These are phyloP conservation scores for Aphelenchoides besseyi DNA, from an alignment of 1,140 invertebrate species.

Conservation along the genomic window DNA sequence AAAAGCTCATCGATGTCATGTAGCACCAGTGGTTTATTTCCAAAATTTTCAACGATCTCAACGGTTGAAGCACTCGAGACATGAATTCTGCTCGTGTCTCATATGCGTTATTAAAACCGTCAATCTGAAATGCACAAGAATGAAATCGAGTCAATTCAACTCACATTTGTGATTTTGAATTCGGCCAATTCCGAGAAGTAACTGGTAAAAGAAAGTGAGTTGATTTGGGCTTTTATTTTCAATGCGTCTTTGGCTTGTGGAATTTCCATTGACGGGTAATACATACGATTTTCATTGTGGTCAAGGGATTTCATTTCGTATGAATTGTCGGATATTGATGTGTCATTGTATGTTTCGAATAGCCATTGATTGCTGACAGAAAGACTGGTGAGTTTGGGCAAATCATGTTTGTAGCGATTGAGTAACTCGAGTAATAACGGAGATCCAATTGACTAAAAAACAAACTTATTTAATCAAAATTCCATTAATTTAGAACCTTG, in stretches of 20 bases:
- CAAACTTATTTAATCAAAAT: background rate
- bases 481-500: background rate
- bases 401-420: background rate
- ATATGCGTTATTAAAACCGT: background rate
- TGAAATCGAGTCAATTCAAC: background rate
- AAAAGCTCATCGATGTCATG: conserved; percentile 25
- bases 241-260: no score
- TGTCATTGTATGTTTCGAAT: conserved; percentile 5
- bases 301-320: no score
- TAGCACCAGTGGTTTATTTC: conserved; percentile 73
- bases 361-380: conserved; percentile 3
- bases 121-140: conserved; percentile 1
- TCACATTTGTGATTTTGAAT: background rate
- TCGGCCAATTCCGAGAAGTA: background rate
- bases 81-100: conserved; percentile 28
- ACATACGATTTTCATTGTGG: no score
- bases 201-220: background rate
- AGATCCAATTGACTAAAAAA: conserved; percentile 13
- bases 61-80: conserved; percentile 66
- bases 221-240: background rate
- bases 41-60: conserved; percentile 72
- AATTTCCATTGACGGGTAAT: no score
- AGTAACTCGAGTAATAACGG: background rate
- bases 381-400: background rate
- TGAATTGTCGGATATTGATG: background rate